Percentiles rank a stretch among this genome's conserved stretches.
Conservation (phyloP, 1,140 invertebrate species). For the Dendrolimus kikuchii region DNA sequence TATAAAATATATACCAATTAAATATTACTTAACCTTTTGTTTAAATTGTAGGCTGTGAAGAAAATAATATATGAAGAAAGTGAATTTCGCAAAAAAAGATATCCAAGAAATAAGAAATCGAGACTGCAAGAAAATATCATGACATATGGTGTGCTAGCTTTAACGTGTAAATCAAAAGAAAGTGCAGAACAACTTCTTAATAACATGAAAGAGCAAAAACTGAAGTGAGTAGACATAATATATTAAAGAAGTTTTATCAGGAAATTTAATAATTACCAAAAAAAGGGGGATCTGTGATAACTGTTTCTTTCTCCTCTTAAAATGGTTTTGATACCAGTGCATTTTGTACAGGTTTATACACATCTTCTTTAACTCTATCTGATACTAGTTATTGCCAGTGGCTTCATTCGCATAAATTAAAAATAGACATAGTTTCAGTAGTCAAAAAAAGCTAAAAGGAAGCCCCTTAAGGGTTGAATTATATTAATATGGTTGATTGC, state of each 20-base stretch:
- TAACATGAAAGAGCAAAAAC: slow-evolving; percentile 78
- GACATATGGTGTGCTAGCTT: slow-evolving; percentile 89
- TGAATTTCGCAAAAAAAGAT: slow-evolving; percentile 34
- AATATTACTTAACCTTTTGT: slow-evolving; percentile 6
- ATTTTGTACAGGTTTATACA: no score
- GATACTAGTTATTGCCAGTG: no score
- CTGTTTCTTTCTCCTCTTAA: background rate
- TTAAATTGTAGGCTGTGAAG: slow-evolving; percentile 73
- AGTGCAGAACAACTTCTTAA: slow-evolving; percentile 76
- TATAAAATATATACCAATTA: background rate
- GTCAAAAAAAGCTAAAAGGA: no score
- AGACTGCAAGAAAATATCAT: slow-evolving; percentile 81
- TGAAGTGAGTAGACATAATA: slow-evolving; percentile 66
- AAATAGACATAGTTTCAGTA: no score
- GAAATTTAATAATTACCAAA: slow-evolving; percentile 9
- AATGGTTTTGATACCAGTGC: no score
- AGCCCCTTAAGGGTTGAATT: no score
- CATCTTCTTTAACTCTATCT: no score
- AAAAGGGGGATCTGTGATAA: background rate
- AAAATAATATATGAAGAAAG: slow-evolving; percentile 73
- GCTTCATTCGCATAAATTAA: no score
- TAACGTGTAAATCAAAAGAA: slow-evolving; percentile 78
- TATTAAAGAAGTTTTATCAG: background rate
- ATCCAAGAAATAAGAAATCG: slow-evolving; percentile 55
- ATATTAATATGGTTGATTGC: no score